Conservation (phyloP, 2,113 vertebrate genomes). For the Ranitomeya imitator region DNA sequence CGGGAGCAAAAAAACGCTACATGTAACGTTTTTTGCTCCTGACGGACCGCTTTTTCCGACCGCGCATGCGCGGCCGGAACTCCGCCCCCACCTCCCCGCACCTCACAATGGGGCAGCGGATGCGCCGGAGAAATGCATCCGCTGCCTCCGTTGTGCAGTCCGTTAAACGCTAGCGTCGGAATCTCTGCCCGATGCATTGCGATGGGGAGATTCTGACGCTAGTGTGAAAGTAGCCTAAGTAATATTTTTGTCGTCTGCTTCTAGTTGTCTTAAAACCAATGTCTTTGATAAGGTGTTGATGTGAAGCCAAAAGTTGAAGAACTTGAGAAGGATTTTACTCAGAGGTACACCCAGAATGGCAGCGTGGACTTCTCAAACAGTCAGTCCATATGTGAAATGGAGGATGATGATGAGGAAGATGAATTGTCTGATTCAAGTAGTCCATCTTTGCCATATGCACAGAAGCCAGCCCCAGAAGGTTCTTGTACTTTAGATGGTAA, state of each 20-base stretch:
- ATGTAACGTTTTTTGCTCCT: too few species aligned
- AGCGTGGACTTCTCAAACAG: constrained; percentile 78
- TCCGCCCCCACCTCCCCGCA: too few species aligned
- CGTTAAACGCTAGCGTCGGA: too few species aligned
- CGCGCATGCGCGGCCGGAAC: too few species aligned
- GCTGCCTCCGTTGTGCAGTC: too few species aligned
- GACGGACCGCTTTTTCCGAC: too few species aligned
- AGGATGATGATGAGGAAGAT: constrained; percentile 88
- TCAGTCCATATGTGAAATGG: constrained; percentile 80
- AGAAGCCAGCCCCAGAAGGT: constrained; percentile 89
- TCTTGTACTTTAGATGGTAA: constrained; percentile 95
- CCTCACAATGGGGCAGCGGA: too few species aligned
- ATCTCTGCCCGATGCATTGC: too few species aligned
- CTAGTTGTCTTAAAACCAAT: not conserved
- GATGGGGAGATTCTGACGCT: too few species aligned
- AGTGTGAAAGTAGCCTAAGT: too few species aligned
- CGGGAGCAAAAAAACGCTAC: too few species aligned
- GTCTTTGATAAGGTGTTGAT: constrained; percentile 69
- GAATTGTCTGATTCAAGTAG: constrained; percentile 93
- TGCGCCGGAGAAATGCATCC: too few species aligned
- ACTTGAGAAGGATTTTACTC: constrained; percentile 78
- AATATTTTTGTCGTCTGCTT: not conserved
- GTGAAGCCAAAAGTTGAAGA: constrained; percentile 87
- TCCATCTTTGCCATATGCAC: constrained; percentile 90
- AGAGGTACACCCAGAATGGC: constrained; percentile 78